phyloP scores from a whole-genome alignment of 2,797 vertebrate species.

The Cuniculus paca region DNA sequence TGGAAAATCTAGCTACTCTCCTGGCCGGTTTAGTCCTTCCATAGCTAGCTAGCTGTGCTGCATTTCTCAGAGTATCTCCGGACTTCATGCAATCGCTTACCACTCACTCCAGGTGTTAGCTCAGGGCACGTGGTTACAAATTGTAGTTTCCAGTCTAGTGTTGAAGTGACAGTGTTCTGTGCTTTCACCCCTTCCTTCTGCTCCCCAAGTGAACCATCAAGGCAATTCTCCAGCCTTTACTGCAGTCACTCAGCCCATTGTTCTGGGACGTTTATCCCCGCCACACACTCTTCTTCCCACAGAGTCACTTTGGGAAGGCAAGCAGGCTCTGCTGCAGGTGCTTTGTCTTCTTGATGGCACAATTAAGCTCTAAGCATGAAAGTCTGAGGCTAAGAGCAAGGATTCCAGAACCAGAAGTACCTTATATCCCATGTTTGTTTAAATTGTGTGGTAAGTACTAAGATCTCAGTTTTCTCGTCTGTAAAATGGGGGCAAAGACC shows the following conservation, averaged over 20 bases:
- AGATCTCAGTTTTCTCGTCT: background rate
- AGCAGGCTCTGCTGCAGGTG: background rate
- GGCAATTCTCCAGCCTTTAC: background rate
- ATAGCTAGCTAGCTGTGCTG: background rate
- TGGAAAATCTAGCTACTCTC: background rate
- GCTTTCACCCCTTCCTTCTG: background rate
- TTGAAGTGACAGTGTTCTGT: background rate
- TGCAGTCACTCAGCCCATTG: background rate
- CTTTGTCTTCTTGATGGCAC: background rate
- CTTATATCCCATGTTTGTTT: background rate
- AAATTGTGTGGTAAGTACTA: background rate
- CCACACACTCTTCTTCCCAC: background rate
- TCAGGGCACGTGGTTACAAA: background rate
- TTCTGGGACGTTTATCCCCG: background rate
- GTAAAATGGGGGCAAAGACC: background rate
- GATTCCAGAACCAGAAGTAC: background rate
- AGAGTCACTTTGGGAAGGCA: background rate
- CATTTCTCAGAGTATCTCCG: background rate
- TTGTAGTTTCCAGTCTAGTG: background rate
- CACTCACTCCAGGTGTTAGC: background rate
- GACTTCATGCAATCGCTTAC: background rate
- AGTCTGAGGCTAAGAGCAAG: background rate
- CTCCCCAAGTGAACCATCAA: no score
- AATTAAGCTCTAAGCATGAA: background rate
- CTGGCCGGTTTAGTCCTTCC: no score